phyloP scores from a whole-genome alignment of 2,113 vertebrate genomes.

The Lepisosteus oculatus region DNA sequence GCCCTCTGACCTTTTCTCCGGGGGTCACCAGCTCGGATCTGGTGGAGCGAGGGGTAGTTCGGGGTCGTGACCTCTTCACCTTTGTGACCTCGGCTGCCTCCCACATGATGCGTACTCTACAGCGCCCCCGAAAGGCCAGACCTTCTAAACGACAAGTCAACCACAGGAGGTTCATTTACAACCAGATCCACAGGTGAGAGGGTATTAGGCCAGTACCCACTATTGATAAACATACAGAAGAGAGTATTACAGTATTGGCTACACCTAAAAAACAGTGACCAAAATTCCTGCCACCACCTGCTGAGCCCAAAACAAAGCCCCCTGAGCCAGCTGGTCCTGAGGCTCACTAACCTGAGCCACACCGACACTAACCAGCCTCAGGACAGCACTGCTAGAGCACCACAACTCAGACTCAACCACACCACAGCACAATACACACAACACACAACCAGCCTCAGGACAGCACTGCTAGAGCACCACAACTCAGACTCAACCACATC shows the following conservation, averaged over 20 bases:
- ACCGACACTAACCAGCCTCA: too few species aligned
- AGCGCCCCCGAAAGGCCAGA: constrained; percentile 67
- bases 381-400: too few species aligned
- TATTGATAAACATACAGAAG: neutral
- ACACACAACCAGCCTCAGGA: too few species aligned
- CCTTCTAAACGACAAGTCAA: constrained; percentile 75
- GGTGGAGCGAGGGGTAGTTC: constrained; percentile 51
- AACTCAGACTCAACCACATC: too few species aligned
- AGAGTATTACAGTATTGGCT: neutral
- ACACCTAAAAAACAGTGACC: too few species aligned
- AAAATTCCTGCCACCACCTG: too few species aligned
- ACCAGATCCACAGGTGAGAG: constrained; percentile 74
- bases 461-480: too few species aligned
- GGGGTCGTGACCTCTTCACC: constrained; percentile 72
- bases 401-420: too few species aligned
- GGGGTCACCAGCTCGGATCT: constrained; percentile 55
- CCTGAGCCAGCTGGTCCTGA: too few species aligned
- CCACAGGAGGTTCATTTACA: constrained; percentile 77
- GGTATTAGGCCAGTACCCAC: neutral
- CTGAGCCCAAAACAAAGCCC: too few species aligned
- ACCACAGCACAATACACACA: too few species aligned
- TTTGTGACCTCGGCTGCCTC: constrained; percentile 77
- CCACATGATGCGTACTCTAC: constrained; percentile 77
- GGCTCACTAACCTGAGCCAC: too few species aligned
- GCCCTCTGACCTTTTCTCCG: constrained; percentile 52